Evolutionary conservation across 2,888 invertebrate species (phyloP).

Genomic region (Leptodirus hochenwartii): DNA sequence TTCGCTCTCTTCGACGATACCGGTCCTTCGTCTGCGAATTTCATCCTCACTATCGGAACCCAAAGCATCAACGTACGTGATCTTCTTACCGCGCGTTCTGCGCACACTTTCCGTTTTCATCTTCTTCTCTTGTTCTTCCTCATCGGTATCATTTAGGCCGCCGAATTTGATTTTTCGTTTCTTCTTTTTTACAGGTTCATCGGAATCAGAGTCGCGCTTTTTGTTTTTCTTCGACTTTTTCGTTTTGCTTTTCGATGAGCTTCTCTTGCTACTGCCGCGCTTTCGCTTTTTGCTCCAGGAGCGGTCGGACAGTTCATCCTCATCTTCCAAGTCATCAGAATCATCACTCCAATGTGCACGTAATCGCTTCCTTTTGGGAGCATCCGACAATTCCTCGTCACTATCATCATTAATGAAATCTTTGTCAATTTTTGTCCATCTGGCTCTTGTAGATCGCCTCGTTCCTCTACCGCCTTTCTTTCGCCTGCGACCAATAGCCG

Average conservation of each 20-base stretch:
- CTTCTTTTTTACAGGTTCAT: slow-evolving; percentile 22
- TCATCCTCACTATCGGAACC: slow-evolving; percentile 54
- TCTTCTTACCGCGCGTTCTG: slow-evolving; percentile 53
- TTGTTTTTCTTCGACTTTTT: slow-evolving; percentile 30
- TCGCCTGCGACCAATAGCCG: slow-evolving; percentile 28
- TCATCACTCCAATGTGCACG: slow-evolving; percentile 38
- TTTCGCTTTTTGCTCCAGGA: slow-evolving; percentile 33
- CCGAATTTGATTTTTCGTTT: slow-evolving; percentile 34
- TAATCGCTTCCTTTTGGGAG: slow-evolving; percentile 35
- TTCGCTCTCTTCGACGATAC: slow-evolving; percentile 24
- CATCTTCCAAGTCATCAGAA: slow-evolving; percentile 36
- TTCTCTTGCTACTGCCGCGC: slow-evolving; percentile 2
- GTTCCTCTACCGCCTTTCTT: slow-evolving; percentile 28
- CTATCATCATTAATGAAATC: slow-evolving; percentile 31
- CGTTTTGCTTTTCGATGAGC: slow-evolving; percentile 22
- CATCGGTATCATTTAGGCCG: slow-evolving; percentile 32
- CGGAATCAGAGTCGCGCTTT: slow-evolving; percentile 25
- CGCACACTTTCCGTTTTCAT: slow-evolving; percentile 42
- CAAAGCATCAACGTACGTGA: slow-evolving; percentile 58
- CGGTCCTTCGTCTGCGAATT: slow-evolving; percentile 25
- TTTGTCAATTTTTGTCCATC: slow-evolving; percentile 15
- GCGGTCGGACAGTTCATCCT: slow-evolving; percentile 40
- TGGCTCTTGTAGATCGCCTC: slow-evolving; percentile 34
- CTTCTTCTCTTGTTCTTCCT: slow-evolving; percentile 39
- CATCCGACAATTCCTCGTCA: slow-evolving; percentile 25